Percentiles rank a stretch among this genome's conserved stretches.
Evolutionary conservation across 2,888 invertebrate species (phyloP).

Genomic region (Eurytoma californica): DNA sequence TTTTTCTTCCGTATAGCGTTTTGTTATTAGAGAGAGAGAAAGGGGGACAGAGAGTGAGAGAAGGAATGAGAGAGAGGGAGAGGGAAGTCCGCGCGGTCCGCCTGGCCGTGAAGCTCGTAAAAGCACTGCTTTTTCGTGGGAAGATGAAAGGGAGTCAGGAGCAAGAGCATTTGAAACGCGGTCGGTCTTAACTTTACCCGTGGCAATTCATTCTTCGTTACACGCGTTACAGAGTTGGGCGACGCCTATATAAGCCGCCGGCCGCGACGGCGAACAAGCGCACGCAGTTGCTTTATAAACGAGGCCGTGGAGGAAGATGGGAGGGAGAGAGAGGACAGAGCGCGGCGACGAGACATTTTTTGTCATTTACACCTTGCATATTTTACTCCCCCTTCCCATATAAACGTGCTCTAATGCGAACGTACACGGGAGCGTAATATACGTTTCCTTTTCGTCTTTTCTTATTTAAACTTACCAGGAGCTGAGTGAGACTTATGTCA

Average conservation of each 20-base stretch:
- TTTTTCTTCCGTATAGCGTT: slow-evolving; percentile 3
- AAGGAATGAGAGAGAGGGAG: background rate
- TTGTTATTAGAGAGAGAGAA: slow-evolving; percentile 7
- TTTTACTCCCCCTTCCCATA: background rate
- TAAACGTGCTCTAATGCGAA: background rate
- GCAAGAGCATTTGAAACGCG: slow-evolving; percentile 38
- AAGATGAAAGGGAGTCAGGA: slow-evolving; percentile 16
- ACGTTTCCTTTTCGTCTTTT: slow-evolving; percentile 15
- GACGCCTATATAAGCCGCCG: background rate
- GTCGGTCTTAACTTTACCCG: slow-evolving; percentile 45
- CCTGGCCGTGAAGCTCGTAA: slow-evolving; percentile 35
- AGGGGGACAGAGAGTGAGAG: slow-evolving; percentile 5
- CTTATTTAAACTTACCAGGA: slow-evolving; percentile 39
- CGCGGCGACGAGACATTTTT: slow-evolving; percentile 46
- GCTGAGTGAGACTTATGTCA: slow-evolving; percentile 43
- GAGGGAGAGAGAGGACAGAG: background rate
- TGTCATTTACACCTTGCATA: slow-evolving; percentile 50
- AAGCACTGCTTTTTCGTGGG: slow-evolving; percentile 40
- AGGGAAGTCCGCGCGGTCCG: background rate
- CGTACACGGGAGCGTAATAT: slow-evolving; percentile 2
- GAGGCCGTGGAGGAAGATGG: background rate
- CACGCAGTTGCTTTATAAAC: background rate
- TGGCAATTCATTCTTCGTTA: slow-evolving; percentile 44
- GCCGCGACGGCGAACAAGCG: background rate
- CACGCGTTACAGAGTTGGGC: background rate